phyloP scores from a whole-genome alignment of 2,888 invertebrate species.

The Scelioninae gen. 2 region DNA sequence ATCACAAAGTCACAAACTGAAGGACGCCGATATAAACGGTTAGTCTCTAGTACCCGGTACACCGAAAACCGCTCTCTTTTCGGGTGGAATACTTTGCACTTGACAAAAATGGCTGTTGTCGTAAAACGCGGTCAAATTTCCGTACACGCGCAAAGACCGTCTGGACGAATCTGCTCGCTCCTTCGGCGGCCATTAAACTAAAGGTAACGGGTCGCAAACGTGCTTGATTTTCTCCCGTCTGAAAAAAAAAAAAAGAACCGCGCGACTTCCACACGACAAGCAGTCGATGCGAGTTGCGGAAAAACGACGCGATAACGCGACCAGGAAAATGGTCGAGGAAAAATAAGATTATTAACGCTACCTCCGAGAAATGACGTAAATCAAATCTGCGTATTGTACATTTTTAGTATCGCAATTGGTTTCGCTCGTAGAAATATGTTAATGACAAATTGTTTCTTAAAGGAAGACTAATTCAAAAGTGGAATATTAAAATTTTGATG shows the following conservation, averaged over 20 bases:
- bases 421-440: too few species aligned
- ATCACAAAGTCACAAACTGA: slow-evolving; percentile 30
- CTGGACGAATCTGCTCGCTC: slow-evolving; percentile 42
- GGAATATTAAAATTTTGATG: too few species aligned
- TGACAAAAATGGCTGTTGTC: too few species aligned
- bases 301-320: background rate
- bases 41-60: background rate
- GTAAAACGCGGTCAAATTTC: background rate
- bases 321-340: background rate
- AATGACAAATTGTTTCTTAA: too few species aligned
- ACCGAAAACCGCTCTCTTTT: too few species aligned
- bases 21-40: slow-evolving; percentile 20
- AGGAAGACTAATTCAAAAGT: too few species aligned
- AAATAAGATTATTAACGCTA: background rate
- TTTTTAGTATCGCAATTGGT: too few species aligned
- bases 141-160: slow-evolving; percentile 29
- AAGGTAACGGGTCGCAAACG: slow-evolving; percentile 27
- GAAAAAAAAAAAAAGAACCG: too few species aligned
- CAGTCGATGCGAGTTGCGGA: background rate
- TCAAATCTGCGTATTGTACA: too few species aligned
- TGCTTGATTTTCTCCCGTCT: slow-evolving; percentile 42
- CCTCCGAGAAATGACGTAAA: too few species aligned
- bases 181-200: slow-evolving; percentile 17
- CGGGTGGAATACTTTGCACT: too few species aligned
- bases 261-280: background rate